Evolutionary conservation across 1,140 invertebrate genomes (phyloP).

Genomic region (Drosophila azteca): DNA sequence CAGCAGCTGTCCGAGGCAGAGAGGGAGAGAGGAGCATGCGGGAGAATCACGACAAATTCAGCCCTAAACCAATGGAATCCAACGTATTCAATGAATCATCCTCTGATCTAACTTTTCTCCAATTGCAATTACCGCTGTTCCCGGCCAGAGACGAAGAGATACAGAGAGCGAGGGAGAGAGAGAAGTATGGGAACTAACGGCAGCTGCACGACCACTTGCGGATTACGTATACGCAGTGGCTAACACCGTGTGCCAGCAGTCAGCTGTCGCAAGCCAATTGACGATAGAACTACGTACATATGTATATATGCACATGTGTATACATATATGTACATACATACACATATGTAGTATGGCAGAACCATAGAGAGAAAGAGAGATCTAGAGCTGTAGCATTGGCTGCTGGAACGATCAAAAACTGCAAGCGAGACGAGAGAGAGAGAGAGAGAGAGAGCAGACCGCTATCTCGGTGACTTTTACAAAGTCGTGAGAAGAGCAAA

Average conservation of each 20-base stretch:
- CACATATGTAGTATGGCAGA: too few relatives aligned
- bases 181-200: conserved; percentile 6
- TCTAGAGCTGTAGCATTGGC: neutral
- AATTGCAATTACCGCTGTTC: neutral
- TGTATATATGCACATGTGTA: too few relatives aligned
- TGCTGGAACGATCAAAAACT: conserved; percentile 40
- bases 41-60: conserved; percentile 2
- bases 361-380: conserved; percentile 21
- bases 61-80: neutral
- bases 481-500: conserved; percentile 54
- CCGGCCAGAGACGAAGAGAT: neutral
- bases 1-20: neutral
- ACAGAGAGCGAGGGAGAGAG: neutral
- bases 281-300: conserved; percentile 13
- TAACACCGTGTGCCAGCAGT: conserved; percentile 25
- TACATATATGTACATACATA: neutral
- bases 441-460: conserved; percentile 24
- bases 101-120: neutral
- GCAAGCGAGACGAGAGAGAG: conserved; percentile 20
- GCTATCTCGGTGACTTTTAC: conserved; percentile 57
- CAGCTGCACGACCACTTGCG: conserved; percentile 25
- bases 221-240: conserved; percentile 68
- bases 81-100: neutral
- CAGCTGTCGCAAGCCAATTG: conserved; percentile 56
- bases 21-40: conserved; percentile 10